A percentile compares a stretch with the other conserved stretches of the same genome.
phyloP scores from a whole-genome alignment of 2,888 invertebrate species.

The Linyphia triangularis region DNA sequence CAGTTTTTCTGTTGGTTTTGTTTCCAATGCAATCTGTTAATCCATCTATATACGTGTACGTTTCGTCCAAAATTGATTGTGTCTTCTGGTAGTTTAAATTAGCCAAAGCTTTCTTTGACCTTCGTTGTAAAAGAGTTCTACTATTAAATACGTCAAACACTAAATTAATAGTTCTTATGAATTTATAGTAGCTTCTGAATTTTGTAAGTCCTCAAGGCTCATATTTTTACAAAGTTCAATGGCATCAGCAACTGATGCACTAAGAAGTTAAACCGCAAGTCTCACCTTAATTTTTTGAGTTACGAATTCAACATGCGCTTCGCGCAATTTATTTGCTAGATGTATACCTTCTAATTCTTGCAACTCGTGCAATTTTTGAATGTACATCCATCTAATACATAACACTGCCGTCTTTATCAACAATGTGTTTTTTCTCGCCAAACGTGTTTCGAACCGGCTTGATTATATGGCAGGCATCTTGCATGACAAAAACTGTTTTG shows the following conservation, averaged over 20 bases:
- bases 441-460: constrained; percentile 2
- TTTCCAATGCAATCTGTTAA: background rate
- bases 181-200: background rate
- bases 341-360: constrained; percentile 28
- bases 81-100: background rate
- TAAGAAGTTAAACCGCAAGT: background rate
- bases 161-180: background rate
- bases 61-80: background rate
- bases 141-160: constrained; percentile 14
- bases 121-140: background rate
- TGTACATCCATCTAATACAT: background rate
- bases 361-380: background rate
- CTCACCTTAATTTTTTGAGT: constrained; percentile 24
- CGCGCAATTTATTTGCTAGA: background rate
- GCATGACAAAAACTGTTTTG: background rate
- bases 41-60: background rate
- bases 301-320: background rate
- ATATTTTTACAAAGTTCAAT: background rate
- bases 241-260: constrained; percentile 18
- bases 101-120: background rate
- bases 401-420: background rate
- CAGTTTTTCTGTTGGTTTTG: background rate
- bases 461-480: constrained; percentile 7
- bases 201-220: background rate
- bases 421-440: background rate